Evolutionary conservation across 2,888 invertebrate genomes (phyloP).

Genomic region (Sarcophaga carnaria): DNA sequence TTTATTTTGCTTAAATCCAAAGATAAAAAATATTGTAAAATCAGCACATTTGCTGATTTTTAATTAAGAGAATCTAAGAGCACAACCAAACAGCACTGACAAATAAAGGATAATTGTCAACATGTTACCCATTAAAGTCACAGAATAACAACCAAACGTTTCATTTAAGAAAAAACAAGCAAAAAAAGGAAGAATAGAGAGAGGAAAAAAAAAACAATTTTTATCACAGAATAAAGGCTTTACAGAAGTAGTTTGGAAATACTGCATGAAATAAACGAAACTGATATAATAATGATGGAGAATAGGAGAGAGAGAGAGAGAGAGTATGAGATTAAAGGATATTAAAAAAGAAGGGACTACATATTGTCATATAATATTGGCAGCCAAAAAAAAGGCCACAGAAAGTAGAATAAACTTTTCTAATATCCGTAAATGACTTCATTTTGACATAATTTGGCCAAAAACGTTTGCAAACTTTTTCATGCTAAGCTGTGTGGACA

Average conservation of each 20-base stretch:
- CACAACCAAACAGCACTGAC: constrained; percentile 26
- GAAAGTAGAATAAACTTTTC: constrained; percentile 57
- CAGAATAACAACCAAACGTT: not conserved
- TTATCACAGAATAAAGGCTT: not conserved
- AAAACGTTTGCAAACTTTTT: constrained; percentile 46
- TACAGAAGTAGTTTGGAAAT: not conserved
- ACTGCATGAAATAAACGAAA: not conserved
- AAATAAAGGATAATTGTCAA: constrained; percentile 35
- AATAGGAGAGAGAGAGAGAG: not conserved
- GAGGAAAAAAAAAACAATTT: not conserved
- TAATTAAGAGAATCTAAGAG: constrained; percentile 55
- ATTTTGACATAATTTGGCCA: constrained; percentile 59
- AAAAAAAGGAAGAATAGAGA: not conserved
- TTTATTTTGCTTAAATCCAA: no score
- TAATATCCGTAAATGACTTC: constrained; percentile 64
- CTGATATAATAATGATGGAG: constrained; percentile 9
- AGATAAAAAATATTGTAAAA: no score
- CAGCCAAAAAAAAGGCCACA: not conserved
- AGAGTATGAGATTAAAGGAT: not conserved
- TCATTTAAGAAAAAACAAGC: not conserved
- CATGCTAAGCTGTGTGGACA: not conserved
- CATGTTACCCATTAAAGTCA: constrained; percentile 32
- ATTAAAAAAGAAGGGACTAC: not conserved
- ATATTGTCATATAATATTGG: not conserved
- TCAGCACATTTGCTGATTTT: constrained; percentile 35